Conservation (phyloP, 2,888 invertebrate genomes). For the Cantharis rufa region DNA sequence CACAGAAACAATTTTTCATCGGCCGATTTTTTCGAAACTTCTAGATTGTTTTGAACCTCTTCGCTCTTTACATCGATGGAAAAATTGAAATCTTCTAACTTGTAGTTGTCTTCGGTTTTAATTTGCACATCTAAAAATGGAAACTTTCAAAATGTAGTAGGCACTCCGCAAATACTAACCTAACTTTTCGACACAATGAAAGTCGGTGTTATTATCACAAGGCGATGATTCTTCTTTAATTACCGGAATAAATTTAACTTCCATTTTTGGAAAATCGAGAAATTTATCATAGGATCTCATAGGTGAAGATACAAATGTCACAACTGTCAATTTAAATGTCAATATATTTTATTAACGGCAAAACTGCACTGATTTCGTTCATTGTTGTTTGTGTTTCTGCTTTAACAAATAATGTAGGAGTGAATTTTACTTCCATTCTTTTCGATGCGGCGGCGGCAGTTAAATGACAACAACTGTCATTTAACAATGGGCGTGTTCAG, state of each 20-base stretch:
- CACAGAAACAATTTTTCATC: not conserved
- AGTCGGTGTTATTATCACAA: not conserved
- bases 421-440: too few relatives aligned
- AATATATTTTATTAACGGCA: too few relatives aligned
- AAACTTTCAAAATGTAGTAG: not conserved
- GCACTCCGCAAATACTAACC: not conserved
- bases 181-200: not conserved
- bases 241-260: not conserved
- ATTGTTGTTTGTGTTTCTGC: too few relatives aligned
- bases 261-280: not conserved
- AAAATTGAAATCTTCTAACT: not conserved
- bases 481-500: too few relatives aligned
- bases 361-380: too few relatives aligned
- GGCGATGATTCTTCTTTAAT: not conserved
- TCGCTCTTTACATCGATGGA: not conserved
- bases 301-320: not conserved
- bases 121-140: not conserved
- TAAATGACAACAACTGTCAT: too few relatives aligned
- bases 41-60: not conserved
- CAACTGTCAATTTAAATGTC: not conserved
- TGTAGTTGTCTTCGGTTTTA: not conserved
- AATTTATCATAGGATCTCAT: not conserved
- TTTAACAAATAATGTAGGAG: too few relatives aligned
- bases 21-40: too few relatives aligned
- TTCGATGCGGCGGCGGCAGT: too few relatives aligned